phyloP scores from a whole-genome alignment of 2,797 vertebrate species.

The Alca torda region DNA sequence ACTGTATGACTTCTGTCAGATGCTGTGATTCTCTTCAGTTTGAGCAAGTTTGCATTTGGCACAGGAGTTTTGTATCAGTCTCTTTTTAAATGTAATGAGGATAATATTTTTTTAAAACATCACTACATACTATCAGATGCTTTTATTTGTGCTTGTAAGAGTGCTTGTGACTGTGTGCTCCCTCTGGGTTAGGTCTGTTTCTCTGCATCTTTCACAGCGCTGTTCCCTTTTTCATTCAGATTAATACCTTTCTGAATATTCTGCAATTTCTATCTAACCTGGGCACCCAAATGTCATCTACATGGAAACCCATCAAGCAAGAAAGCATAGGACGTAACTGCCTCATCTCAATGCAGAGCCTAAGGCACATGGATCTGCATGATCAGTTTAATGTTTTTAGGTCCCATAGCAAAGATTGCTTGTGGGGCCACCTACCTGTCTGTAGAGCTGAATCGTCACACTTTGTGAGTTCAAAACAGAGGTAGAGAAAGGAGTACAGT shows the following conservation, averaged over 20 bases:
- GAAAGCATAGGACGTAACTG: neutral
- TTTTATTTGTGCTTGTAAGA: neutral
- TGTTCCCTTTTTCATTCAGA: neutral
- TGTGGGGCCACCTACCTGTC: neutral
- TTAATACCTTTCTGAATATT: neutral
- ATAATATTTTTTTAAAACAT: neutral
- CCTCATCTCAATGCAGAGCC: neutral
- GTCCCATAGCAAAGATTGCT: neutral
- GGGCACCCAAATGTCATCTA: neutral
- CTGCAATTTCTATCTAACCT: neutral
- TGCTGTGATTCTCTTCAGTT: neutral
- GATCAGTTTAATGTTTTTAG: neutral
- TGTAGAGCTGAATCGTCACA: neutral
- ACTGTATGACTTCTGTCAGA: neutral
- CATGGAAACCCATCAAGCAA: neutral
- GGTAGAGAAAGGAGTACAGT: neutral
- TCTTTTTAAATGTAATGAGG: neutral
- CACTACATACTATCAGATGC: accelerated
- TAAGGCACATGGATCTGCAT: neutral
- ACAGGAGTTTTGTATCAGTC: neutral
- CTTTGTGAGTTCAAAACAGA: neutral
- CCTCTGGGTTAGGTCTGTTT: neutral
- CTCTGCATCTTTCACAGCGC: neutral
- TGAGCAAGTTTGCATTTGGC: neutral
- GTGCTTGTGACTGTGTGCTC: neutral